phyloP scores from a whole-genome alignment of 2,888 invertebrate genomes.

The Diplazon laetatorius region DNA sequence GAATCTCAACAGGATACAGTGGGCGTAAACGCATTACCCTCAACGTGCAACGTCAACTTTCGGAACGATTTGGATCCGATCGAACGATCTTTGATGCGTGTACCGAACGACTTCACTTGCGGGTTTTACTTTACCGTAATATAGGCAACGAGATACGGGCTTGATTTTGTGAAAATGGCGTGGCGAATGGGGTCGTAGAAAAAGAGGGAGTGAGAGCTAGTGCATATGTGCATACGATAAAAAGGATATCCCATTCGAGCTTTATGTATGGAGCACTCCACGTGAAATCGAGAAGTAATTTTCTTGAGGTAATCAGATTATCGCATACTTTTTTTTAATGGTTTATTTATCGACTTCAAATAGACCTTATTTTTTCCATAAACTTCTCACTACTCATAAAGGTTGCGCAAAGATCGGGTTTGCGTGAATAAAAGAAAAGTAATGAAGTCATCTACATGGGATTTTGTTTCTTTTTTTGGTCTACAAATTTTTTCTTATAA shows the following conservation, averaged over 20 bases:
- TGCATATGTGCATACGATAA: not conserved
- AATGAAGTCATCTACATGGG: too few relatives aligned
- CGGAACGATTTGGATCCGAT: conserved; percentile 11
- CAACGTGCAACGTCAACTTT: conserved; percentile 9
- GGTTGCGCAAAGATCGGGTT: too few relatives aligned
- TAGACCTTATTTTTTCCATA: too few relatives aligned
- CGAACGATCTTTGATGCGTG: conserved; percentile 1
- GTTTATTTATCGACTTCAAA: too few relatives aligned
- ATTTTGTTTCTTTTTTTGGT: too few relatives aligned
- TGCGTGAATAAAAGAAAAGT: too few relatives aligned
- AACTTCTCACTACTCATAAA: too few relatives aligned
- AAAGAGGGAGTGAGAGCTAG: not conserved
- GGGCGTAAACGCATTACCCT: not conserved
- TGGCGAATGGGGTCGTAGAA: not conserved
- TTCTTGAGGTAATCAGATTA: too few relatives aligned
- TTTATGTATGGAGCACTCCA: too few relatives aligned
- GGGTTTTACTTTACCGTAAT: conserved; percentile 14
- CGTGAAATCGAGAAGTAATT: too few relatives aligned
- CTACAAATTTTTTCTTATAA: too few relatives aligned
- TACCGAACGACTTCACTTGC: conserved; percentile 14
- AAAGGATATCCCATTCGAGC: conserved; percentile 11
- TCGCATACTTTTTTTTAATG: too few relatives aligned
- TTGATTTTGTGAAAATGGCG: not conserved
- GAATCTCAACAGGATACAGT: not conserved
- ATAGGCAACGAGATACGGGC: conserved; percentile 13